These are phyloP conservation scores for Mesoclemmys tuberculata DNA, from an alignment of 2,113 vertebrate genomes.

Conservation along the genomic window DNA sequence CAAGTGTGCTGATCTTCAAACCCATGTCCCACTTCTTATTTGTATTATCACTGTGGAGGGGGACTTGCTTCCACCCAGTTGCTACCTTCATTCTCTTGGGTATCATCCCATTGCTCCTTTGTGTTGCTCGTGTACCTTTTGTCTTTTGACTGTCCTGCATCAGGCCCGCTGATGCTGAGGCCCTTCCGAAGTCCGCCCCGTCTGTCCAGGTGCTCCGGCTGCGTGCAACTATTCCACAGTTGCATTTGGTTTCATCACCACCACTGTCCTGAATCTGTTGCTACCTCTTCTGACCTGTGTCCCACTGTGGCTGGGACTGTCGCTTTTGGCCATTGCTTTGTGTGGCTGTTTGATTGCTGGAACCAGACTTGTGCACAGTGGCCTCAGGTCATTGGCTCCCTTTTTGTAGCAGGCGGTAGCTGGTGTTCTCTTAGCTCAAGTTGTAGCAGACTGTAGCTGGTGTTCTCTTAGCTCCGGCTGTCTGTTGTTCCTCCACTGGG, in stretches of 20 bases:
- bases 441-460: background rate
- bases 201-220: background rate
- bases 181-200: background rate
- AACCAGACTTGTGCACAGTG: background rate
- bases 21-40: background rate
- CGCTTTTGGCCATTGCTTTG: background rate
- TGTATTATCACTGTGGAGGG: background rate
- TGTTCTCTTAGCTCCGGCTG: background rate
- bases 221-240: background rate
- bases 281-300: background rate
- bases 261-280: background rate
- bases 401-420: background rate
- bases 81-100: background rate
- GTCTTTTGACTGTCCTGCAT: background rate
- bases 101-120: background rate
- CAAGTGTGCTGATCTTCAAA: background rate
- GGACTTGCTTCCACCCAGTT: background rate
- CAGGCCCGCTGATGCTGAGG: background rate
- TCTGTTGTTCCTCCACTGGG: background rate
- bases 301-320: background rate
- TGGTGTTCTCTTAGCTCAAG: too few species aligned
- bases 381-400: background rate
- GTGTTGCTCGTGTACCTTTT: background rate
- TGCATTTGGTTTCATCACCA: background rate
- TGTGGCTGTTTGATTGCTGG: background rate